Conservation (phyloP, 2,888 invertebrate genomes). For the Chymomyza fuscimana region DNA sequence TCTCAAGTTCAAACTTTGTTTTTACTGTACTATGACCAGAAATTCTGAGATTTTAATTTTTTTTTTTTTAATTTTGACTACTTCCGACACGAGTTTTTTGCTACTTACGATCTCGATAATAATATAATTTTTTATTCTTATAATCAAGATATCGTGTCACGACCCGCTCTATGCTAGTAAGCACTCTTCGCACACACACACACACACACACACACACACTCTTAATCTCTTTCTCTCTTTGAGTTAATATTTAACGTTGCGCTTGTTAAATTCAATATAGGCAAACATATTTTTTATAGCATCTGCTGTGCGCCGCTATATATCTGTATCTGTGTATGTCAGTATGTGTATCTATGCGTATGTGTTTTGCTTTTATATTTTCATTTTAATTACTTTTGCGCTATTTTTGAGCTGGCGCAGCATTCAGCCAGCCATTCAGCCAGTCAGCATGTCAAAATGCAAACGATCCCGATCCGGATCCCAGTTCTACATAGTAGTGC, state of each 20-base stretch:
- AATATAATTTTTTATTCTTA: too few species aligned
- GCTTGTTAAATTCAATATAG: constrained; percentile 73
- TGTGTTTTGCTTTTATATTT: constrained; percentile 62
- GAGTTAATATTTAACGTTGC: constrained; percentile 42
- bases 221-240: background rate
- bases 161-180: too few species aligned
- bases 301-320: constrained; percentile 4
- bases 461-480: constrained; percentile 11
- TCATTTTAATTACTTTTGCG: constrained; percentile 73
- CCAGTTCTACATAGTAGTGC: constrained; percentile 28
- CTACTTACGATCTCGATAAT: too few species aligned
- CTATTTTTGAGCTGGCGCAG: constrained; percentile 63
- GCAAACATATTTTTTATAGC: constrained; percentile 54
- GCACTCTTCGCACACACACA: too few species aligned
- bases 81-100: too few species aligned
- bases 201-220: background rate
- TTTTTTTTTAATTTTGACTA: too few species aligned
- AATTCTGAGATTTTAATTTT: too few species aligned
- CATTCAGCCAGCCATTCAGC: background rate
- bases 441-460: constrained; percentile 7
- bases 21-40: too few species aligned
- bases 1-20: too few species aligned
- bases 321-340: constrained; percentile 12
- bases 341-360: constrained; percentile 22
- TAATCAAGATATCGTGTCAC: too few species aligned